Conservation (phyloP, 64 coral and sea anemone genomes). For the Trachythela sp. region DNA sequence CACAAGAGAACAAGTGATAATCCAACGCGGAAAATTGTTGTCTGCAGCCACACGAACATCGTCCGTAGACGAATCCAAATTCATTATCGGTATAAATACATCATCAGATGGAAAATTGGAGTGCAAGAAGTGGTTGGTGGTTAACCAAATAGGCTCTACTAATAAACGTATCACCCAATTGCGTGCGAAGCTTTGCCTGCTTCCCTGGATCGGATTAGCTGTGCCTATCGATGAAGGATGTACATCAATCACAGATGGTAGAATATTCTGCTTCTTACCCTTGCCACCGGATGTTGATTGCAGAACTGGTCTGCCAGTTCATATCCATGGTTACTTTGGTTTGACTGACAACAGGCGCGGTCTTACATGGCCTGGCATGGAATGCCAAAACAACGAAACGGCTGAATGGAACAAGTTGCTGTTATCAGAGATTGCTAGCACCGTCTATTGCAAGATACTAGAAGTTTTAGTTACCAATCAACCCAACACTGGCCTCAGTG, state of each 20-base stretch:
- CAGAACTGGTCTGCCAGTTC: slow-evolving; percentile 73
- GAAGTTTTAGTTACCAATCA: slow-evolving; percentile 41
- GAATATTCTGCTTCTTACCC: slow-evolving; percentile 92
- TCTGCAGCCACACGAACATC: background rate
- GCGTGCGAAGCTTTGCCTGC: background rate
- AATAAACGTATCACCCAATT: background rate
- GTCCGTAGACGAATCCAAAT: background rate
- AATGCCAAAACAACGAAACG: slow-evolving; percentile 72
- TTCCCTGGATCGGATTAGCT: slow-evolving; percentile 5
- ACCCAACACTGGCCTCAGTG: background rate
- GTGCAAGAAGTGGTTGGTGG: slow-evolving; percentile 1
- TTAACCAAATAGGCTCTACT: background rate
- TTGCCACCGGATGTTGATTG: slow-evolving; percentile 75
- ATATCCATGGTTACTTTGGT: slow-evolving; percentile 85
- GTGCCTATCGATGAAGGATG: background rate
- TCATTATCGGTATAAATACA: slow-evolving; percentile 15
- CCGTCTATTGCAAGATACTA: slow-evolving; percentile 21
- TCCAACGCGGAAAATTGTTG: slow-evolving; percentile 44
- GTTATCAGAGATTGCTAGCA: slow-evolving; percentile 41
- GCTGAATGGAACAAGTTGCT: slow-evolving; percentile 83
- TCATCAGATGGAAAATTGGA: background rate
- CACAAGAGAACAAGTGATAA: slow-evolving; percentile 43
- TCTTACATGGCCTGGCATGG: slow-evolving; percentile 77
- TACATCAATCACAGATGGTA: slow-evolving; percentile 38
- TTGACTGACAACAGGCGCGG: slow-evolving; percentile 80